Evolutionary conservation across 1,140 invertebrate species (phyloP).

Genomic region (Epicauta chinensis): DNA sequence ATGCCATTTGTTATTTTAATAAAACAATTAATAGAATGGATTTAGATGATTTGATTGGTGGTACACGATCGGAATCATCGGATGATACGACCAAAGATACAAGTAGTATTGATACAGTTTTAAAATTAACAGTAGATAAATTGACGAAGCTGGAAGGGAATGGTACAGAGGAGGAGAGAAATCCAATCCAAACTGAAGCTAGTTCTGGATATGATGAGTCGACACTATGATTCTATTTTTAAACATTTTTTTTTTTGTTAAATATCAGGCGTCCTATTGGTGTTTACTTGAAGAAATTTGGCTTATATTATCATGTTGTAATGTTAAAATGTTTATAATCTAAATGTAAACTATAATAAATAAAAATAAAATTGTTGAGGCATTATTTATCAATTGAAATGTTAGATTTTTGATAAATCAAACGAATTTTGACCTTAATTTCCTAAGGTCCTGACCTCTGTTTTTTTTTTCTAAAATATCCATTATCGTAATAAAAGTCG

Average conservation of each 20-base stretch:
- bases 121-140: too few relatives aligned
- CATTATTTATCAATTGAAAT: too few relatives aligned
- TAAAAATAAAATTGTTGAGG: conserved; percentile 3
- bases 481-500: not conserved
- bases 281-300: too few relatives aligned
- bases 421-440: too few relatives aligned
- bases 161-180: not conserved
- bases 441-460: conserved; percentile 2
- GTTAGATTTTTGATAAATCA: too few relatives aligned
- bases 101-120: conserved; percentile 4
- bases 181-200: conserved; percentile 1
- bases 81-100: not conserved
- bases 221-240: too few relatives aligned
- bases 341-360: not conserved
- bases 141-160: too few relatives aligned
- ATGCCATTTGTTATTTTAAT: conserved; percentile 14
- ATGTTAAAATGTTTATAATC: too few relatives aligned
- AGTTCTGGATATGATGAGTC: conserved; percentile 6
- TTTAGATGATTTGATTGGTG: too few relatives aligned
- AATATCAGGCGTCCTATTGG: too few relatives aligned
- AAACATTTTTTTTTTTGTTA: too few relatives aligned
- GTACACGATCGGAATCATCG: conserved; percentile 1
- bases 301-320: too few relatives aligned
- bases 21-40: not conserved
- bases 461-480: not conserved